Percentiles rank a stretch among this genome's conserved stretches.
Evolutionary conservation across 2,797 vertebrate genomes (phyloP).

Genomic region (Helarctos malayanus): DNA sequence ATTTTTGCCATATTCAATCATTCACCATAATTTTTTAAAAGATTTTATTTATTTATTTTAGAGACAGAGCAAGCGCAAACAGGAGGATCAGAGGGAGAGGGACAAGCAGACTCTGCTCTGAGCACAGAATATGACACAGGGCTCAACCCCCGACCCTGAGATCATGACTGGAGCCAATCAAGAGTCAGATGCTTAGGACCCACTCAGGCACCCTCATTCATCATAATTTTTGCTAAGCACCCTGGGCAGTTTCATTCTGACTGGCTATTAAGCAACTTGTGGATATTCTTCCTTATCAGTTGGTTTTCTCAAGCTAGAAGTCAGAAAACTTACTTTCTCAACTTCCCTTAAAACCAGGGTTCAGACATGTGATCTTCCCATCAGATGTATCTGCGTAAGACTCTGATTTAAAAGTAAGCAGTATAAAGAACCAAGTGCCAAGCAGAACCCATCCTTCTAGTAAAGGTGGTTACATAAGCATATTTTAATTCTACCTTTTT

Average conservation of each 20-base stretch:
- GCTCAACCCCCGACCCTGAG: no score
- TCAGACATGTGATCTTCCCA: not conserved
- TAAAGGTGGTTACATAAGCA: not conserved
- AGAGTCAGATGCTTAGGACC: not conserved
- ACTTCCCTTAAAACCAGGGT: not conserved
- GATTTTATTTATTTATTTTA: not conserved
- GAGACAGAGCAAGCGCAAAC: not conserved
- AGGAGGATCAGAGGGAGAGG: not conserved
- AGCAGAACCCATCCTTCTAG: not conserved
- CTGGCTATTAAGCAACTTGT: not conserved
- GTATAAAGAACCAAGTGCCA: not conserved
- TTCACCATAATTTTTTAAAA: not conserved
- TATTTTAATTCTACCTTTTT: not conserved
- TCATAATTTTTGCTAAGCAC: not conserved
- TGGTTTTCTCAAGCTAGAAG: not conserved
- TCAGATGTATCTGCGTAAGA: not conserved
- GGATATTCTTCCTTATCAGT: not conserved
- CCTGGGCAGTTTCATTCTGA: not conserved
- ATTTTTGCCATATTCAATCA: not conserved
- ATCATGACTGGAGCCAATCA: not conserved
- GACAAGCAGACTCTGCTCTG: not conserved
- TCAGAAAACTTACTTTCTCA: not conserved
- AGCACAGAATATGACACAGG: no score
- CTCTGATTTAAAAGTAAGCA: not conserved
- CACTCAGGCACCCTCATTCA: not conserved